Evolutionary conservation across 2,797 vertebrate species (phyloP), one percentile per base, ranked within the genome.

Genomic region (Tragopan temminckii): DNA sequence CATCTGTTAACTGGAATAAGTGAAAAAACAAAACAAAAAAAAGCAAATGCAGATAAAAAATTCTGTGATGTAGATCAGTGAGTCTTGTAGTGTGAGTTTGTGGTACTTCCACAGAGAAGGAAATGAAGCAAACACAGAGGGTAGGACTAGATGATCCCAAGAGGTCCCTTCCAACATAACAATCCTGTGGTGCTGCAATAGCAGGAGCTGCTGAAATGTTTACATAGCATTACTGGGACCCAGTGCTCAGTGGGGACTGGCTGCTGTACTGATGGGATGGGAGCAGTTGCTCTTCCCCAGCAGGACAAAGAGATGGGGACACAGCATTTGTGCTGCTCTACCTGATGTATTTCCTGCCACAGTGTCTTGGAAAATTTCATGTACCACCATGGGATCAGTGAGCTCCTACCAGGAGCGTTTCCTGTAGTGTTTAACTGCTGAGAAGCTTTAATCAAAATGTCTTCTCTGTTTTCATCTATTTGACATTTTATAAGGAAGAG

Each of bases 311-410:
- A 33, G n/a, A 33, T 14, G 8, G 20, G 55, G 55, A 13, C 10
- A 2, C 52, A 19, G 8, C 8, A 0, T 23, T 50, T 57, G n/a
- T 2, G 7, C 61, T 42, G 36, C 13, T 80, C 14, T 18, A 4
- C 27, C 50, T 61, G 55, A 35, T 43, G 81, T 42, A 21, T 62
- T 31, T 35, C 27, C 21, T 21, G 19, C 61, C 50, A 27, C 27
- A 23, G 33, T 9, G 10, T 31, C 19, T 33, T 9, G 7, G 7
- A 40, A 85, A 71, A 36, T 11, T 46, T 8, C 4, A 1, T 1
- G 13, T 0, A 7, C 40, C 45, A n/a, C 27, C 0, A 0, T 46
- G 42, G 59, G 29, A 20, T 42, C 57, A 35, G 11, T n/a, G 59
- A 24, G 23, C 31, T 77, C 40, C 1, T 15, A 14, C 40, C 71